A percentile compares a stretch with the other conserved stretches of the same genome.
Evolutionary conservation across 2,113 vertebrate genomes (phyloP).

Genomic region (Channa maculata): DNA sequence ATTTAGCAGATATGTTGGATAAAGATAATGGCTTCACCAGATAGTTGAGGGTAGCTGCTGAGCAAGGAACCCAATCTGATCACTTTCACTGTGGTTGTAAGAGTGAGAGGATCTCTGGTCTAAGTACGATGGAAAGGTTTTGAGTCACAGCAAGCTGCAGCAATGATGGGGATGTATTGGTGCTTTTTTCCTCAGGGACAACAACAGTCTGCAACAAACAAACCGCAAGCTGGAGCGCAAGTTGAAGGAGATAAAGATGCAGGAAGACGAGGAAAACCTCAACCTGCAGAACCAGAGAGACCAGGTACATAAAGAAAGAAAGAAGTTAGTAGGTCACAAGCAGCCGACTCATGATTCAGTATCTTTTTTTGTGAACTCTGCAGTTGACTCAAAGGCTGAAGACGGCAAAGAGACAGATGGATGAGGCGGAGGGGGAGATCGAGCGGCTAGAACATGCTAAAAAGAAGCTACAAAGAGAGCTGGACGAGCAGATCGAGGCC

Average conservation of each 20-base stretch:
- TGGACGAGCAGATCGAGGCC: conserved; percentile 93
- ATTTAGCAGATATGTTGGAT: conserved; percentile 2
- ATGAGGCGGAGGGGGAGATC: conserved; percentile 96
- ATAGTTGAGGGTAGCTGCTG: neutral
- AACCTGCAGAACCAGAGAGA: conserved; percentile 92
- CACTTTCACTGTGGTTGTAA: conserved; percentile 41
- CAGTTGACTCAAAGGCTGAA: conserved; percentile 95
- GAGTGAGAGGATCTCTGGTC: conserved; percentile 27
- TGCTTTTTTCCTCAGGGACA: conserved; percentile 84
- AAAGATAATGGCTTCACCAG: neutral
- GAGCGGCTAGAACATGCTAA: conserved; percentile 91
- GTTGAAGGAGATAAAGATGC: conserved; percentile 94
- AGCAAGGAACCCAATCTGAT: conserved; percentile 27
- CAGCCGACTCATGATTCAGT: conserved; percentile 7
- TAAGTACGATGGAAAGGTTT: conserved; percentile 35
- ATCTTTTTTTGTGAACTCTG: conserved; percentile 27
- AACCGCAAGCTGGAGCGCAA: conserved; percentile 95
- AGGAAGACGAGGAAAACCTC: conserved; percentile 91
- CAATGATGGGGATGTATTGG: conserved; percentile 26
- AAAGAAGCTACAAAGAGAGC: conserved; percentile 95
- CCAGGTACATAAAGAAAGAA: conserved; percentile 77
- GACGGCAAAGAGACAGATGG: conserved; percentile 94
- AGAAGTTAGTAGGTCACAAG: neutral
- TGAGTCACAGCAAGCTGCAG: conserved; percentile 54
- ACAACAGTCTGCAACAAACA: conserved; percentile 88